Base-by-base conservation (phyloP, 2,888 invertebrate species). In the Zhuqinia jingwanae region DNA sequence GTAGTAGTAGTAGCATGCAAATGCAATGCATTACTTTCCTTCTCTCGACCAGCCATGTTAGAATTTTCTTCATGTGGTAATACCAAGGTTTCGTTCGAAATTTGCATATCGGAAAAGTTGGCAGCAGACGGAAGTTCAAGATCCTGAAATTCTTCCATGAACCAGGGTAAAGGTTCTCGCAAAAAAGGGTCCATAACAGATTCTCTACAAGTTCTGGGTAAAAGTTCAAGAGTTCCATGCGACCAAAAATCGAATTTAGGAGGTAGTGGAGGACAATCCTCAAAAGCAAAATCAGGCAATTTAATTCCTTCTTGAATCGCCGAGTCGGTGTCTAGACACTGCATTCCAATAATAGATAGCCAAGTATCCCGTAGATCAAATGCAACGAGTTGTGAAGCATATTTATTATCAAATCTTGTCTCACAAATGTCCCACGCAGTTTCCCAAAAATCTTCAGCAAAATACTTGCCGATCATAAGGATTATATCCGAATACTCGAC, bases 171-270 rank as follows among this genome's bases (percentile, higher is more conserved):
- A 3, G 77, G 45, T 25, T 85, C 78, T 30, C 87, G 68, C 11
- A 87, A 22, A 20, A 87, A 87, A 0, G 89, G 89, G 56, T 87
- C 87, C 73, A 86, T 53, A 5, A 87, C 36, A 2, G 89, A 87
- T 42, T 87, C 85, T 22, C 85, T 47, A 17, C 60, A 73, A 10
- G 27, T 36, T 3, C 73, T 47, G 2, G 89, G 89, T 6, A 87
- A 58, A 8, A 76, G 6, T 50, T 87, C 83, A 5, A 89, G 60
- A 1, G 85, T 83, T 20, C 89, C 89, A 25, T 83, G 78, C 25
- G 88, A 45, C 87, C 88, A 88, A 5, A 56, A 63, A n/a, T 89
- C 89, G 22, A 82, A 79, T 27, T 58, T 78, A 5, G 87, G 77
- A 2, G 88, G 87, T 0, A 85, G 63, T 6, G 87, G 78, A 0